phyloP scores from a whole-genome alignment of 2,113 vertebrate species.

The Gopherus evgoodei region DNA sequence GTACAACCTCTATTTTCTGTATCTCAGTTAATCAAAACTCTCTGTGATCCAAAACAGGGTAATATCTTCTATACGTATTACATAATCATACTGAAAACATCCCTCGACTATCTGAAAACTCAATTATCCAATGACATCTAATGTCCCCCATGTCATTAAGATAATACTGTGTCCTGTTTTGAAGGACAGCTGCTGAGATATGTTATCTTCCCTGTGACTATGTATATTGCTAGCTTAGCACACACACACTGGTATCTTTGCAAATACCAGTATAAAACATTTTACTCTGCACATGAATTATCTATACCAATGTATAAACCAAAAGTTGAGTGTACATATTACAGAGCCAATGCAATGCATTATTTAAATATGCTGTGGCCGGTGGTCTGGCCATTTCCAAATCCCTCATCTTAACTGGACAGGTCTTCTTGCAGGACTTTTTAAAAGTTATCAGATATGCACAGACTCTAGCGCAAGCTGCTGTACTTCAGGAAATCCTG shows the following conservation, averaged over 20 bases:
- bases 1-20: background rate
- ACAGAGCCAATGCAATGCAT: background rate
- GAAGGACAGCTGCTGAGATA: slow-evolving; percentile 47
- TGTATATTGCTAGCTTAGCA: background rate
- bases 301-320: background rate
- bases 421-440: background rate
- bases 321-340: background rate
- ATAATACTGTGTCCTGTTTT: background rate
- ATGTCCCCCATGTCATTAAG: background rate
- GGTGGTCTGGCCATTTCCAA: background rate
- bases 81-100: slow-evolving; percentile 15
- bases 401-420: background rate
- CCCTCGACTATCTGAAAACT: background rate
- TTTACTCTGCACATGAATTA: background rate
- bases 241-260: background rate
- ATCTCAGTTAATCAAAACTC: slow-evolving; percentile 4
- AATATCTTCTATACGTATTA: background rate
- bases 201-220: background rate
- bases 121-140: background rate
- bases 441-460: background rate
- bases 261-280: background rate
- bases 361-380: background rate
- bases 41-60: background rate
- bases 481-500: background rate
- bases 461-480: background rate